These are phyloP conservation scores for Alauda arvensis DNA, from an alignment of 2,797 vertebrate genomes.

Conservation along the genomic window DNA sequence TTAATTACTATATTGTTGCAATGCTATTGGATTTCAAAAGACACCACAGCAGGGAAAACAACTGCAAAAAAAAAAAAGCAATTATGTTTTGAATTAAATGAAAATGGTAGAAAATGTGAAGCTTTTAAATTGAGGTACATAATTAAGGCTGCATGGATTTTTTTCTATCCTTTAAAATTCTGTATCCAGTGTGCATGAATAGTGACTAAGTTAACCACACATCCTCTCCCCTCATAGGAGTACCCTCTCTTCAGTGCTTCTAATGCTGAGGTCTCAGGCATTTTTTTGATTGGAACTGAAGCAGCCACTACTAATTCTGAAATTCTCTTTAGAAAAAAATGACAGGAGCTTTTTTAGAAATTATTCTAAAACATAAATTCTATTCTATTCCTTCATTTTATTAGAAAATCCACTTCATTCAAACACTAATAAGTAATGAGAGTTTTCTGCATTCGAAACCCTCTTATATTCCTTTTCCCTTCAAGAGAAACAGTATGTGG, in stretches of 20 bases:
- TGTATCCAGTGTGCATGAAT: neutral
- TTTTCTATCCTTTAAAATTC: neutral
- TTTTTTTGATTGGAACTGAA: neutral
- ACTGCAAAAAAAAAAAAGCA: neutral
- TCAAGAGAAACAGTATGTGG: neutral
- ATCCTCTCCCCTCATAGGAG: fast-evolving
- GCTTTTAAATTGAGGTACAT: neutral
- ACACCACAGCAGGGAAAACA: neutral
- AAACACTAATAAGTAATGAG: neutral
- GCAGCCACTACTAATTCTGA: neutral
- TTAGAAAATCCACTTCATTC: neutral
- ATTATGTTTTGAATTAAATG: neutral
- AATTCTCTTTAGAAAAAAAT: neutral
- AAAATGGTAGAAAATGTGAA: neutral
- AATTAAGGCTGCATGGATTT: neutral
- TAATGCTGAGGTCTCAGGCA: neutral
- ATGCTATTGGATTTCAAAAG: neutral
- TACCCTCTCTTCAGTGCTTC: neutral
- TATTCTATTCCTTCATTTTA: neutral
- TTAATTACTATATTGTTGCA: neutral
- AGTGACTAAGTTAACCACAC: neutral
- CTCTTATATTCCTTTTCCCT: neutral
- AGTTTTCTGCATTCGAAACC: neutral
- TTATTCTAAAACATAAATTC: neutral
- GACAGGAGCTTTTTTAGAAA: neutral